Conservation (phyloP, 2,888 invertebrate species). For the Flexamia atlantica region DNA sequence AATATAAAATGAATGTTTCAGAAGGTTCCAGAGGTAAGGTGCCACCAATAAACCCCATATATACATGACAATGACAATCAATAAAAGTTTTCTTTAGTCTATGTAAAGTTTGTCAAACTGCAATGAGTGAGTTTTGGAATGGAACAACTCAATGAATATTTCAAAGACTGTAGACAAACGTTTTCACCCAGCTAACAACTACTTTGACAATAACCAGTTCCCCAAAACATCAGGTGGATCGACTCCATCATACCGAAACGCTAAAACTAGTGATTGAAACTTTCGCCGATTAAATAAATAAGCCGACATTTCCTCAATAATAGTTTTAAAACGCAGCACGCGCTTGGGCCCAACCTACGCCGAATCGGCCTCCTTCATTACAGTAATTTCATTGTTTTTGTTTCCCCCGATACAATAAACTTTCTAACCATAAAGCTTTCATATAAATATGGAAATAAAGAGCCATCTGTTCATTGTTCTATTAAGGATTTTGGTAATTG, state of each 20-base stretch:
- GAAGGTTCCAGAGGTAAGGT: no score
- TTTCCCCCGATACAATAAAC: background rate
- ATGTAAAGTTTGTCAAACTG: no score
- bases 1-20: no score
- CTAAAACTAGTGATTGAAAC: constrained; percentile 19
- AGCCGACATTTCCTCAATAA: background rate
- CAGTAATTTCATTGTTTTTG: constrained; percentile 30
- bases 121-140: no score
- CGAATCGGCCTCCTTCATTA: background rate
- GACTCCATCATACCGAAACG: background rate
- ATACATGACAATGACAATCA: no score
- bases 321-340: background rate
- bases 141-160: no score
- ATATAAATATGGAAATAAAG: constrained; percentile 34
- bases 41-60: no score
- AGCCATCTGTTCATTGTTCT: constrained; percentile 38
- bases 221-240: background rate
- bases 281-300: constrained; percentile 11
- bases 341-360: background rate
- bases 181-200: background rate
- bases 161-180: no score
- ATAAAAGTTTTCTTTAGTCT: no score
- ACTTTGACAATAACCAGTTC: background rate
- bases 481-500: constrained; percentile 39
- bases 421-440: background rate